phyloP scores from a whole-genome alignment of 2,888 invertebrate genomes.

The Aphidoletes aphidimyza region DNA sequence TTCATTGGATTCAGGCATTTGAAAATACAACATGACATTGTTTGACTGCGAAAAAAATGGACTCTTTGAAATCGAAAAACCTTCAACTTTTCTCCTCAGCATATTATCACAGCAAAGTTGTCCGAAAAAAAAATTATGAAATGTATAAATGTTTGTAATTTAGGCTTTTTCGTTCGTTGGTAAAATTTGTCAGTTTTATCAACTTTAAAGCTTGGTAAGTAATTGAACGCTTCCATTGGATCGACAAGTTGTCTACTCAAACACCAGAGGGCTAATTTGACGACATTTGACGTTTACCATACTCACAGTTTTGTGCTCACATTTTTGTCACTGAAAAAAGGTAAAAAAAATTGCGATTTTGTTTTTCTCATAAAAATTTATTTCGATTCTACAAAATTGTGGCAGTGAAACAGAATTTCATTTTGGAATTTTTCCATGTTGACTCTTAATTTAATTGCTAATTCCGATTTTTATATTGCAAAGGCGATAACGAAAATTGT shows the following conservation, averaged over 20 bases:
- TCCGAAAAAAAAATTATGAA: background rate
- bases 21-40: background rate
- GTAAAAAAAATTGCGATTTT: constrained; percentile 14
- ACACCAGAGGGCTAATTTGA: background rate
- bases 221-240: constrained; percentile 1
- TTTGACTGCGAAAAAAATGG: background rate
- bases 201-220: background rate
- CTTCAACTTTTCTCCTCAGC: too few relatives aligned
- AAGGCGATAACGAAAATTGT: background rate
- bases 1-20: background rate
- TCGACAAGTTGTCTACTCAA: background rate
- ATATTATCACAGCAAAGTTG: too few relatives aligned
- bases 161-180: background rate
- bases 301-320: constrained; percentile 19
- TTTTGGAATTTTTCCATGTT: background rate
- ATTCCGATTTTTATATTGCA: background rate
- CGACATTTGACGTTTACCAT: constrained; percentile 12
- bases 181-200: background rate
- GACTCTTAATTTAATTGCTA: background rate
- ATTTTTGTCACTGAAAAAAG: constrained; percentile 33
- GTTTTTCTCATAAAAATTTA: background rate
- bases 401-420: too few relatives aligned
- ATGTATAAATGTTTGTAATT: constrained; percentile 22
- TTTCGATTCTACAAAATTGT: background rate
- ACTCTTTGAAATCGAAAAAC: too few relatives aligned